Conservation (phyloP, 2,113 vertebrate genomes). For the Cochlearius cochlearius region DNA sequence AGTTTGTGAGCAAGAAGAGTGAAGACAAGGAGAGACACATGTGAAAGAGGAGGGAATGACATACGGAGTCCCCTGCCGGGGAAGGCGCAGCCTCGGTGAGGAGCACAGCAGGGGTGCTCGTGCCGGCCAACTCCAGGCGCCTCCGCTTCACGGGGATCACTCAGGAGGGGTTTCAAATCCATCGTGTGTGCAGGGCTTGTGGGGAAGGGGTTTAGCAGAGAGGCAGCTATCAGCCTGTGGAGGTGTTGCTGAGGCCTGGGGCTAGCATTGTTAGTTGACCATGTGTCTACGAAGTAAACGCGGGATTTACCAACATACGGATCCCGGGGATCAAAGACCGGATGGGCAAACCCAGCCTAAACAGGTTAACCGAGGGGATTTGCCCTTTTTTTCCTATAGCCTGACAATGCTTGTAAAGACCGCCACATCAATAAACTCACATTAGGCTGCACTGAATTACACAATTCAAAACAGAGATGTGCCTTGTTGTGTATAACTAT, state of each 20-base stretch:
- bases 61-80: fast-evolving
- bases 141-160: fast-evolving
- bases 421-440: background rate
- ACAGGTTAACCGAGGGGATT: background rate
- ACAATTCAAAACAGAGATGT: background rate
- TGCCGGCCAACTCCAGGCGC: background rate
- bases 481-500: background rate
- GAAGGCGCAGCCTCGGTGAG: fast-evolving
- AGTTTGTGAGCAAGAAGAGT: background rate
- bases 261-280: background rate
- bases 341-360: background rate
- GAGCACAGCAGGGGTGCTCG: background rate
- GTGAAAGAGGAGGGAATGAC: background rate
- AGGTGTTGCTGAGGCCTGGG: background rate
- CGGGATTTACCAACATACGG: background rate
- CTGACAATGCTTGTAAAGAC: background rate
- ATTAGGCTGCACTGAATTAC: background rate
- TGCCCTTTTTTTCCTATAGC: background rate
- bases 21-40: background rate
- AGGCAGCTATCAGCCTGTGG: background rate
- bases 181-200: fast-evolving
- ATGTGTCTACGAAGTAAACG: background rate
- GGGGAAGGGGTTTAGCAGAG: background rate
- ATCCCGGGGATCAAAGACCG: background rate
- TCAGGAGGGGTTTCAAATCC: background rate